Evolutionary conservation across 2,888 invertebrate genomes (phyloP).

Genomic region (Melanchra persicariae): DNA sequence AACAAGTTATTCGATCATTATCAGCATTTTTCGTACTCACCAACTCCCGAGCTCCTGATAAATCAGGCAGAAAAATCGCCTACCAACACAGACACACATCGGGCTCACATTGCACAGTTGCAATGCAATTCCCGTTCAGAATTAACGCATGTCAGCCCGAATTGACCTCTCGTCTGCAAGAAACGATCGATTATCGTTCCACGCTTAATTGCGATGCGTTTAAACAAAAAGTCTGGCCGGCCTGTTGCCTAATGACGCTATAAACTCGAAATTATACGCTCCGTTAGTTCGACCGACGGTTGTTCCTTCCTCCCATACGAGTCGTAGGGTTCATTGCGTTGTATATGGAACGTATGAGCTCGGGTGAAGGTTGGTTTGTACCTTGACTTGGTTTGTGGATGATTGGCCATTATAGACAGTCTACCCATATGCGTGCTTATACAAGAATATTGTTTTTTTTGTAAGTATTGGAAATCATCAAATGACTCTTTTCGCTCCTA

Average conservation of each 20-base stretch:
- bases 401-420: background rate
- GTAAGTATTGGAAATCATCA: too few species aligned
- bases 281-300: conserved; percentile 80
- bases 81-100: conserved; percentile 4
- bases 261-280: conserved; percentile 87
- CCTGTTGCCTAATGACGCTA: conserved; percentile 85
- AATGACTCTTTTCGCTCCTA: too few species aligned
- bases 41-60: background rate
- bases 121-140: conserved; percentile 59
- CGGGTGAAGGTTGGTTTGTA: conserved; percentile 42
- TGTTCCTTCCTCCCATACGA: conserved; percentile 73
- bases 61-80: conserved; percentile 30
- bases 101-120: conserved; percentile 21
- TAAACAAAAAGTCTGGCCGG: conserved; percentile 81
- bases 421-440: too few species aligned
- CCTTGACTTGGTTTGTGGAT: conserved; percentile 7
- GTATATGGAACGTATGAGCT: conserved; percentile 45
- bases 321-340: conserved; percentile 71
- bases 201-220: conserved; percentile 84
- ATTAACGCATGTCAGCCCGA: conserved; percentile 62
- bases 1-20: background rate
- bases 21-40: background rate
- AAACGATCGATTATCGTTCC: conserved; percentile 85
- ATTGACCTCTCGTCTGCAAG: conserved; percentile 76
- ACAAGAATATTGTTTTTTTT: too few species aligned